Evolutionary conservation across 2,888 invertebrate species (phyloP).

Genomic region (Labia minor): DNA sequence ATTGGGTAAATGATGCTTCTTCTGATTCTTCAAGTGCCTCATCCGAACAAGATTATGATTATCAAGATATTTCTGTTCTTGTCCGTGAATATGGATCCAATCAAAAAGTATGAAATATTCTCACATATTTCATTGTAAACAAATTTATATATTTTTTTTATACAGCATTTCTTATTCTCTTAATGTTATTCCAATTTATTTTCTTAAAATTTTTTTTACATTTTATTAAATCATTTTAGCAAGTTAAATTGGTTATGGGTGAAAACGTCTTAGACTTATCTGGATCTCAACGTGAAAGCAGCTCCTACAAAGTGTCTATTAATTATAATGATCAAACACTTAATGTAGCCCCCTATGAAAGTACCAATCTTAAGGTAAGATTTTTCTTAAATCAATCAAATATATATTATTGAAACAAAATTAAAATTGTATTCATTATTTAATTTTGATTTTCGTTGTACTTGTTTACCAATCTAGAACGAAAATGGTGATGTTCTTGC

Average conservation of each 20-base stretch:
- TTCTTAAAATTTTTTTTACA: too few species aligned
- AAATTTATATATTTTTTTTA: neutral
- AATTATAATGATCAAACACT: neutral
- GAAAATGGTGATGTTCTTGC: constrained; percentile 36
- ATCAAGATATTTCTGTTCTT: constrained; percentile 16
- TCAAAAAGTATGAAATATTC: neutral
- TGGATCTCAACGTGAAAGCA: neutral
- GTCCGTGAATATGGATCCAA: constrained; percentile 23
- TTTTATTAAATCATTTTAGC: too few species aligned
- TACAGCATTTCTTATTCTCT: too few species aligned
- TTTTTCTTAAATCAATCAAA: too few species aligned
- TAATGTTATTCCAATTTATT: too few species aligned
- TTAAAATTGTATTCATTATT: too few species aligned
- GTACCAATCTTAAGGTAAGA: neutral
- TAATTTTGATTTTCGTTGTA: too few species aligned
- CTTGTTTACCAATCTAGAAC: constrained; percentile 22
- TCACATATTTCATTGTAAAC: neutral
- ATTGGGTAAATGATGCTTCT: too few species aligned
- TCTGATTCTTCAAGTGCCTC: neutral
- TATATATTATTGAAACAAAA: too few species aligned
- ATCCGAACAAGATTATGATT: neutral
- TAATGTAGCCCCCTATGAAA: neutral
- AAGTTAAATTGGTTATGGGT: neutral
- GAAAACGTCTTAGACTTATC: neutral
- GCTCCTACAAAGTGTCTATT: neutral